These are phyloP conservation scores for Myrmecobius fasciatus DNA, from an alignment of 2,113 vertebrate species.

Conservation along the genomic window DNA sequence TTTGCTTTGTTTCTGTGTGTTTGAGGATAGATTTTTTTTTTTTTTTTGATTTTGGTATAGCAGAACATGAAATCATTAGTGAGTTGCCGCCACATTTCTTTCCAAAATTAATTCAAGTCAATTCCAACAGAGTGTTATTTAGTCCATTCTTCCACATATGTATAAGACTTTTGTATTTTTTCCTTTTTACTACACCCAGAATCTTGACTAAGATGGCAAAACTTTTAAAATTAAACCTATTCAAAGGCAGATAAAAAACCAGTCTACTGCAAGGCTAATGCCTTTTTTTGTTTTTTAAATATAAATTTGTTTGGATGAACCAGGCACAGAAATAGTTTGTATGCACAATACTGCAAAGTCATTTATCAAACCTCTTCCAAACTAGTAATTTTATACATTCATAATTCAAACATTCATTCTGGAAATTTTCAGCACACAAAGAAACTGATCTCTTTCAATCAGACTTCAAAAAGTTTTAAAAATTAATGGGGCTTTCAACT, in stretches of 20 bases:
- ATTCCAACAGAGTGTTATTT: conserved; percentile 71
- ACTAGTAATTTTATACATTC: conserved; percentile 54
- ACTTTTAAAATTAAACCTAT: conserved; percentile 62
- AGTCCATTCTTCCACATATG: conserved; percentile 49
- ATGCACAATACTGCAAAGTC: conserved; percentile 70
- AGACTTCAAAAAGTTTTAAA: conserved; percentile 12
- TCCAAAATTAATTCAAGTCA: conserved; percentile 51
- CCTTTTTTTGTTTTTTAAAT: conserved; percentile 39
- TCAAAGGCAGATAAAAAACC: conserved; percentile 73
- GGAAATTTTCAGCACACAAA: conserved; percentile 60
- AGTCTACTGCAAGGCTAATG: conserved; percentile 70
- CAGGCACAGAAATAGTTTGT: conserved; percentile 78
- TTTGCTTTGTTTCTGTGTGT: conserved; percentile 1
- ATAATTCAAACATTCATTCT: conserved; percentile 60
- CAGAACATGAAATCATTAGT: conserved; percentile 75
- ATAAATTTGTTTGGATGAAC: conserved; percentile 67
- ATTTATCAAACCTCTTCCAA: conserved; percentile 59
- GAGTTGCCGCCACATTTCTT: conserved; percentile 62
- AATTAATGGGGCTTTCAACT: conserved; percentile 28
- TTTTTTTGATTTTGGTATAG: conserved; percentile 66
- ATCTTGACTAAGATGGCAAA: conserved; percentile 42
- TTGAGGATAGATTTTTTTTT: neutral
- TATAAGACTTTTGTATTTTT: conserved; percentile 50
- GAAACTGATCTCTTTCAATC: conserved; percentile 53
- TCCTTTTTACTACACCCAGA: conserved; percentile 70